Evolutionary conservation across 1,140 invertebrate species (phyloP), one percentile per base, ranked within the genome.

Genomic region (Drosophila orena): DNA sequence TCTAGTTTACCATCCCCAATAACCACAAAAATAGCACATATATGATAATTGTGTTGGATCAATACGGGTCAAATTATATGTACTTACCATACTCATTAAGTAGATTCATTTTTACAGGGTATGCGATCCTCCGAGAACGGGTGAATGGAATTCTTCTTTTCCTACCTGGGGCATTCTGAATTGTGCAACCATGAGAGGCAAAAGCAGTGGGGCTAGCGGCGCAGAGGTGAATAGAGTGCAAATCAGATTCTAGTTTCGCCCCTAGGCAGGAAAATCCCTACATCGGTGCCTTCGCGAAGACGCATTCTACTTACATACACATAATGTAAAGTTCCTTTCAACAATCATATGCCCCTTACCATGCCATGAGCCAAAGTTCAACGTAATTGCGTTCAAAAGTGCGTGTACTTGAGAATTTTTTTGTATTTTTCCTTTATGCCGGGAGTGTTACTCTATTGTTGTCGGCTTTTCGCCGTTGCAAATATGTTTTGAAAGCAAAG

Each of bases 401-500:
- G 83, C 84, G 84, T 88, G 78, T 83, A 88, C 83, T 88, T 88
- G n/a, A 79, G 42, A 22, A 34, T n/a, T 71, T 79, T 68, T 65
- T 52, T 47, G 38, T 42, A 52, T 43, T 64, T 76, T 69, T 49
- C n/a, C 60, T 49, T 42, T 34, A 60, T 73, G 37, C 14, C 3
- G 20, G 37, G 59, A 69, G 66, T 69, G 42, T 44, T 57, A 57
- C 30, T 52, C 60, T 65, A 79, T 85, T 88, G 71, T 88, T 88
- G 53, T 74, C 52, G 75, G 60, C 64, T 79, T 81, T 68, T 73
- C 72, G 84, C 83, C 84, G 83, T 89, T 86, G 81, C 83, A 81
- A 83, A 88, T 79, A 77, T 88, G 83, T 88, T 88, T 89, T 89
- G 76, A 88, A 79, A 88, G 83, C 83, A 88, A 88, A 88, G 84